Evolutionary conservation across 64 coral and sea anemone species (phyloP).

Genomic region (Orbicella faveolata): DNA sequence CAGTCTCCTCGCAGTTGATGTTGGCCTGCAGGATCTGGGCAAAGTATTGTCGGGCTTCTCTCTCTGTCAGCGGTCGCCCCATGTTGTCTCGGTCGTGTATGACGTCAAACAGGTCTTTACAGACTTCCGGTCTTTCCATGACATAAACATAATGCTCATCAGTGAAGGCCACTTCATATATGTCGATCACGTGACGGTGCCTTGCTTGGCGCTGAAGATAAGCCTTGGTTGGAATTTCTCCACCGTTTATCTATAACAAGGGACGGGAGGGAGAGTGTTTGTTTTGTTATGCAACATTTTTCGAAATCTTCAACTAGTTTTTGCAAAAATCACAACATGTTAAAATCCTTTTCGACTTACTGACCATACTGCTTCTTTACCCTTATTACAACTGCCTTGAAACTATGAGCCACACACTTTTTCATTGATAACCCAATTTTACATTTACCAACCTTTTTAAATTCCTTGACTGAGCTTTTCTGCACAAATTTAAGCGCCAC

Average conservation of each 20-base stretch:
- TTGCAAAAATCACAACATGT: too few species aligned
- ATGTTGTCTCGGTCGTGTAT: background rate
- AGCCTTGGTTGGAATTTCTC: too few species aligned
- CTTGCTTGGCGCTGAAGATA: too few species aligned
- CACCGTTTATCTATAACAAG: background rate
- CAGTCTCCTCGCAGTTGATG: constrained; percentile 26
- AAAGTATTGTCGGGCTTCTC: background rate
- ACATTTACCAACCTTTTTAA: constrained; percentile 23
- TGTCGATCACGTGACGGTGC: too few species aligned
- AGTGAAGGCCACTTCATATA: too few species aligned
- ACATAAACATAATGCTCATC: constrained; percentile 6
- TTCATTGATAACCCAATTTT: background rate
- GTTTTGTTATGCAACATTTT: background rate
- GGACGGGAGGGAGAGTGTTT: background rate
- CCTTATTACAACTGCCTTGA: background rate
- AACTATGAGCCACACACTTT: background rate
- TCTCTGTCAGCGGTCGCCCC: background rate
- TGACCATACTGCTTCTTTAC: too few species aligned
- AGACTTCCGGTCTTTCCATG: constrained; percentile 2
- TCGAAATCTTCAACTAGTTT: background rate
- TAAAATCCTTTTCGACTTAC: background rate
- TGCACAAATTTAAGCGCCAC: constrained; percentile 19
- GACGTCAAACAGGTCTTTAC: constrained; percentile 15
- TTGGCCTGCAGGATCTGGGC: constrained; percentile 14
- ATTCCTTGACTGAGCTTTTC: constrained; percentile 17